A percentile compares a stretch with the other conserved stretches of the same genome.
Conservation (phyloP, 1,140 invertebrate genomes). For the Drosophila tropicalis region DNA sequence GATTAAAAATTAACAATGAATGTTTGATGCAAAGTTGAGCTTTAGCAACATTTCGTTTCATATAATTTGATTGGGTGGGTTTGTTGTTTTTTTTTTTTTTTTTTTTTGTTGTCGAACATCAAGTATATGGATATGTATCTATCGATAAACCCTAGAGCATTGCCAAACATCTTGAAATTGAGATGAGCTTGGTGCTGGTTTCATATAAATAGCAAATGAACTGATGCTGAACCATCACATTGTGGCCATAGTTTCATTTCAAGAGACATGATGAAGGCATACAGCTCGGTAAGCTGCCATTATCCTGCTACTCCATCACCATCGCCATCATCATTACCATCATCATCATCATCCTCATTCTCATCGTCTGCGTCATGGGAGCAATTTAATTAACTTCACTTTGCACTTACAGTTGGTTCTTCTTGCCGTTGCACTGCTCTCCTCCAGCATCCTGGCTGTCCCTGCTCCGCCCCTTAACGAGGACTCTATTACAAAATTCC, state of each 20-base stretch:
- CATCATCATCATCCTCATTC: slow-evolving; percentile 44
- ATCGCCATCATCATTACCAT: slow-evolving; percentile 43
- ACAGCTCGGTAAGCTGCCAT: slow-evolving; percentile 2
- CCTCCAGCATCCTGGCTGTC: slow-evolving; percentile 34
- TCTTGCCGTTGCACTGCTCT: slow-evolving; percentile 9
- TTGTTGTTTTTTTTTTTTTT: background rate
- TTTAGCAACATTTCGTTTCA: slow-evolving; percentile 37
- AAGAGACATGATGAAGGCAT: slow-evolving; percentile 3
- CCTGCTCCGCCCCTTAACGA: slow-evolving; percentile 51
- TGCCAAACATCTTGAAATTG: slow-evolving; percentile 5
- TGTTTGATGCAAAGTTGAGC: slow-evolving; percentile 7
- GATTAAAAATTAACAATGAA: slow-evolving; percentile 13
- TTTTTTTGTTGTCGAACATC: background rate
- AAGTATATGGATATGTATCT: background rate
- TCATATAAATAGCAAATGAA: slow-evolving; percentile 7
- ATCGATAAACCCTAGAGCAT: background rate
- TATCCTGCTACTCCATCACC: slow-evolving; percentile 27
- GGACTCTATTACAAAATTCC: slow-evolving; percentile 46
- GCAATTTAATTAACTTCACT: slow-evolving; percentile 26
- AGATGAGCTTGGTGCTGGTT: background rate
- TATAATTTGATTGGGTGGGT: slow-evolving; percentile 5
- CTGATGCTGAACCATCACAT: slow-evolving; percentile 2
- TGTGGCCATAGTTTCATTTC: slow-evolving; percentile 6
- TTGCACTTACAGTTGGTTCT: slow-evolving; percentile 46
- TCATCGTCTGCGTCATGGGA: background rate